phyloP scores from a whole-genome alignment of 2,113 vertebrate genomes.

The Chunga burmeisteri region DNA sequence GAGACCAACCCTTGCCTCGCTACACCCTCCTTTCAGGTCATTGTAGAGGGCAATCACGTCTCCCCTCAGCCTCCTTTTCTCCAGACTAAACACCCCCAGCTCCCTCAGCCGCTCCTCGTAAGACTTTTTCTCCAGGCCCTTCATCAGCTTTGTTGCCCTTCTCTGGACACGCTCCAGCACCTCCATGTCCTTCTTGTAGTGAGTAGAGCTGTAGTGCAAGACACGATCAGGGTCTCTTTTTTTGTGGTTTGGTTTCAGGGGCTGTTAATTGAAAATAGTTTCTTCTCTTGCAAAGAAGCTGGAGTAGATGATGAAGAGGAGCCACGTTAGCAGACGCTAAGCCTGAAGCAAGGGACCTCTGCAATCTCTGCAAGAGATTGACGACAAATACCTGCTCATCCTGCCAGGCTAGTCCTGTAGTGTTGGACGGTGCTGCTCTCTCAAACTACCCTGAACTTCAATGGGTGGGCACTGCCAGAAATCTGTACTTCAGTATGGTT shows the following conservation, averaged over 20 bases:
- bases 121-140: no score
- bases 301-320: neutral
- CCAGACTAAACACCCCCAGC: no score
- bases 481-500: neutral
- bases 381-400: neutral
- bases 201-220: neutral
- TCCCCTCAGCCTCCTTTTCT: no score
- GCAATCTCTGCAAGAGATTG: neutral
- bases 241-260: neutral
- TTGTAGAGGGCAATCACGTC: no score
- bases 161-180: no score
- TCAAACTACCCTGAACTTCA: neutral
- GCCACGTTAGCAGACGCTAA: neutral
- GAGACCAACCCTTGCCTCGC: no score
- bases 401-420: neutral
- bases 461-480: neutral
- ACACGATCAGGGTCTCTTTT: neutral
- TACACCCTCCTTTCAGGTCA: no score
- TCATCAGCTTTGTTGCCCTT: no score
- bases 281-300: neutral
- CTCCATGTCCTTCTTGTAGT: no score
- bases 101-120: no score
- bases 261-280: neutral
- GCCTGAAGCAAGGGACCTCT: neutral
- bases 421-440: neutral